These are phyloP conservation scores for Gobius niger DNA, from an alignment of 2,113 vertebrate genomes.

Conservation along the genomic window DNA sequence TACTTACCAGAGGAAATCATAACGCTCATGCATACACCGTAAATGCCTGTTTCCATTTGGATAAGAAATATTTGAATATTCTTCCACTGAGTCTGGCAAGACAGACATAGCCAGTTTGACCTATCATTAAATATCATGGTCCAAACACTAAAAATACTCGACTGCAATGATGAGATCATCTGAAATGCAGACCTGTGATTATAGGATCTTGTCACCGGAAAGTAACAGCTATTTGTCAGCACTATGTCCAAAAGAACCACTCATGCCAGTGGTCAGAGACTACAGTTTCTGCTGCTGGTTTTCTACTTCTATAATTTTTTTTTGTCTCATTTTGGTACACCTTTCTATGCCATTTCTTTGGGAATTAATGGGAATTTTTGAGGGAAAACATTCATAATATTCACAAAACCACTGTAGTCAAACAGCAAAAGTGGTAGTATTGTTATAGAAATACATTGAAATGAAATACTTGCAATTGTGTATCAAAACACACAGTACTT, in stretches of 20 bases:
- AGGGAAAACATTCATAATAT: background rate
- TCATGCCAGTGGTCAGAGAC: conserved; percentile 16
- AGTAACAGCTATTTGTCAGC: conserved; percentile 74
- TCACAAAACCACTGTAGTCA: no score
- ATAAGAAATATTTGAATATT: conserved; percentile 46
- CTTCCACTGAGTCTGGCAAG: conserved; percentile 47
- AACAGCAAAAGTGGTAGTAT: no score
- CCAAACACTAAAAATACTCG: conserved; percentile 67
- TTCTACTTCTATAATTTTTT: background rate
- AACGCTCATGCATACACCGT: conserved; percentile 12
- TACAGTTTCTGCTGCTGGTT: background rate
- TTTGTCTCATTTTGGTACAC: background rate
- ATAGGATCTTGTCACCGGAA: conserved; percentile 71
- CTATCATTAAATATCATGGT: conserved; percentile 67
- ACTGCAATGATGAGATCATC: conserved; percentile 68
- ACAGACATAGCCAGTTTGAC: conserved; percentile 47
- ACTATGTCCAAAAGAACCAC: conserved; percentile 62
- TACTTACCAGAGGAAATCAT: conserved; percentile 6
- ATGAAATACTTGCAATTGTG: no score
- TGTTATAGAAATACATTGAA: no score
- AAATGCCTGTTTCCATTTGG: conserved; percentile 27
- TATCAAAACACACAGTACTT: no score
- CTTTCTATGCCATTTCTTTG: no score
- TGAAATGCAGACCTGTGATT: conserved; percentile 60
- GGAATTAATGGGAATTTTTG: background rate